These are phyloP conservation scores for Doryteuthis pealeii DNA, from an alignment of 1,140 invertebrate genomes.

Conservation along the genomic window DNA sequence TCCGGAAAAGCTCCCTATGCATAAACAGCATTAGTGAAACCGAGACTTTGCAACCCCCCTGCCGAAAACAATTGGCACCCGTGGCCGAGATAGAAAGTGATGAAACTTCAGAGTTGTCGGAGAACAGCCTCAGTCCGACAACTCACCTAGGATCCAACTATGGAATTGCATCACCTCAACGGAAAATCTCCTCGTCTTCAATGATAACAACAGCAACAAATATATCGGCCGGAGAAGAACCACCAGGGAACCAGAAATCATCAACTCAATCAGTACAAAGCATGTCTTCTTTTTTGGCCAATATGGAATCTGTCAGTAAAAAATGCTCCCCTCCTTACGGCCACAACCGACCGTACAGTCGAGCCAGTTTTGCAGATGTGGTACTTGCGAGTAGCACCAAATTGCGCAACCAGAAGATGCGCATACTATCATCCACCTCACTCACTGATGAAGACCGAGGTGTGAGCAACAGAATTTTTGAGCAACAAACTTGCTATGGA, in stretches of 20 bases:
- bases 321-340: neutral
- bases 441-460: neutral
- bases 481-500: neutral
- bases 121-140: neutral
- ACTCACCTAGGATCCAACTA: neutral
- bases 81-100: neutral
- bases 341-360: neutral
- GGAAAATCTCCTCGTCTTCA: neutral
- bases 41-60: neutral
- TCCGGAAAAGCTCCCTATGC: too few species aligned
- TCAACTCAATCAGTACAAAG: neutral
- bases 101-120: neutral
- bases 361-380: neutral
- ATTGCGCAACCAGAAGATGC: neutral
- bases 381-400: neutral
- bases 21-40: too few species aligned
- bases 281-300: constrained; percentile 8
- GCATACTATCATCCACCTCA: neutral
- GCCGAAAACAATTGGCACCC: neutral
- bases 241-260: neutral
- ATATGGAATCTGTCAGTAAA: neutral
- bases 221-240: neutral
- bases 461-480: neutral
- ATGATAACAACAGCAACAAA: neutral
- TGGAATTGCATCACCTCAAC: neutral